Evolutionary conservation across 2,797 vertebrate species (phyloP), one percentile per base, ranked within the genome.

Genomic region (Hippopotamyrus pictus): DNA sequence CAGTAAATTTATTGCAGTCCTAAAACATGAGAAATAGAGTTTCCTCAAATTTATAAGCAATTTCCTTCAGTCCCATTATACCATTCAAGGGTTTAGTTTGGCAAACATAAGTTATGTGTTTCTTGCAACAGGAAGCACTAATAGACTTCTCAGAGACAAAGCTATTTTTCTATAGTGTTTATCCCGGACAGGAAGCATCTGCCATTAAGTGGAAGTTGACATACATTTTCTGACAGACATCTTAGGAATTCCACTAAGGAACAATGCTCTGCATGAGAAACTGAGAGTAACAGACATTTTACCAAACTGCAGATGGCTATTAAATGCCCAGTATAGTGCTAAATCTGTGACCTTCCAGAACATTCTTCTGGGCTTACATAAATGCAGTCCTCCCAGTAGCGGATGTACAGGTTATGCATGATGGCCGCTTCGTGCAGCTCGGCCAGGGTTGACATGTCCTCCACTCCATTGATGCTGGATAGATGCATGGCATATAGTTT

Each of bases 361-460:
- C 73, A 79, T 79, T 44, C 73, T 44, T 79, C 73, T n/a, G 73
- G 46, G 90, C 97, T 96, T 94, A 98, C 98, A 65, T 98, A 98
- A 94, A 98, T 98, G 93, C 94, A 93, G 92, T 97, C 95, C 91
- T 94, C 95, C 33, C 95, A 94, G 93, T 98, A 98, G 90, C 97
- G 97, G 90, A 96, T 96, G 90, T 95, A 95, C 53, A 98, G 96
- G 94, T 98, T 98, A 92, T 97, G 95, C 96, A 98, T 96, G 94
- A 98, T 98, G 95, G 97, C 96, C 0, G 96, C 97, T 93, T 98
- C 97, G 0, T 98, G 97, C 84, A 98, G 95, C 91, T 98, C 97
- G 14, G 95, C 95, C 94, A 98, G 95, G 54, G 94, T 92, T 88
- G 97, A 97, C 97, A 98, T 98, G 95, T 98, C 97, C 91, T 98